Evolutionary conservation across 2,888 invertebrate genomes (phyloP), one percentile per base, ranked within the genome.

Genomic region (Auanema sp.): DNA sequence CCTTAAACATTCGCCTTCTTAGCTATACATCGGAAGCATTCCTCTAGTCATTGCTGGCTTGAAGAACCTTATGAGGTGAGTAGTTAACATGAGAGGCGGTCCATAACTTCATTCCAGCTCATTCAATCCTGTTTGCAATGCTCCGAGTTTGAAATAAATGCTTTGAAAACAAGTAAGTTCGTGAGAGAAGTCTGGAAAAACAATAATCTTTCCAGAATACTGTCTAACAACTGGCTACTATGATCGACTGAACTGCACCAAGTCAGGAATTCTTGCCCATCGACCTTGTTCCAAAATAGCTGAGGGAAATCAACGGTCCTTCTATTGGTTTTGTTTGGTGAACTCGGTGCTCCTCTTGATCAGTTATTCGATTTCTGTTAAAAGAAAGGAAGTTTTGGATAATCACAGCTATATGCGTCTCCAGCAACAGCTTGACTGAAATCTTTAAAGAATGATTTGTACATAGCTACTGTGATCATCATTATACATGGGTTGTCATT

Each of bases 71-170:
- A 60, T 14, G 52, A 60, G 33, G 58, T 73, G 10, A 41, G 69
- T 25, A 52, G 61, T 5, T 33, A 5, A 8, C 4, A 33, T 33
- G 8, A 8, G 33, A 8, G 8, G 8, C 3, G 4, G 8, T 33
- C 33, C 8, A 5, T 33, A 33, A 1, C 23, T 16, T 11, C 23
- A 8, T 51, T 59, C 11, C 40, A 59, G 59, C 24, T 54, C 14
- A 23, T 60, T 1, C 47, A 54, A 25, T 43, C 64, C 41, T 74
- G 73, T 43, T 21, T 59, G 0, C 63, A 64, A 5, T 74, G 73
- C 40, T 69, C 65, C 21, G 73, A 74, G 5, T 74, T 74, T 55
- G 73, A 74, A 23, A 57, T 71, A 12, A 67, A 66, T 33, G 73
- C 73, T 10, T 64, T 74, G 16, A 74, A 74, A 66, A 64, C 71